phyloP scores from a whole-genome alignment of 2,888 invertebrate genomes.

The Athripsodes cinereus region DNA sequence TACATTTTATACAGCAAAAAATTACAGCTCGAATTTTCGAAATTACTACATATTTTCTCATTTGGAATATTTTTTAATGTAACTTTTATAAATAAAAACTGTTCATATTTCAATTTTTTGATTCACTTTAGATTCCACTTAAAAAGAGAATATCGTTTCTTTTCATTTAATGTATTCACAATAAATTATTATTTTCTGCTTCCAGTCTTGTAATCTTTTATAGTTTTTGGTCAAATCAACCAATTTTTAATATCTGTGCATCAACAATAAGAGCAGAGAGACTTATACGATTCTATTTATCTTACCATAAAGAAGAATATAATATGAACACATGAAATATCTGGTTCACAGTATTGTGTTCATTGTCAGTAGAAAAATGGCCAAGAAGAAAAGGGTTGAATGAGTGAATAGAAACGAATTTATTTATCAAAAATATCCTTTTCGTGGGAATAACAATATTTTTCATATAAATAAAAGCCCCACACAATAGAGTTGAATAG shows the following conservation, averaged over 20 bases:
- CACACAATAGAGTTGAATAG: conserved; percentile 12
- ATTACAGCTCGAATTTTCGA: too few relatives aligned
- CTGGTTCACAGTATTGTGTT: conserved; percentile 25
- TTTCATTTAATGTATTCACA: neutral
- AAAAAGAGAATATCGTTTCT: neutral
- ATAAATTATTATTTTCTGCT: neutral
- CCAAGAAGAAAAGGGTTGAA: conserved; percentile 25
- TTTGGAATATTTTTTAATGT: too few relatives aligned
- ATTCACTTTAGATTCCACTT: too few relatives aligned
- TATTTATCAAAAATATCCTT: conserved; percentile 26
- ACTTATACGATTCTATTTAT: conserved; percentile 17
- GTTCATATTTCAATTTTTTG: too few relatives aligned
- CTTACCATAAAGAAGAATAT: conserved; percentile 10
- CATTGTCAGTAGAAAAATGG: conserved; percentile 23
- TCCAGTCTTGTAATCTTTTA: too few relatives aligned
- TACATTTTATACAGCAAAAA: too few relatives aligned
- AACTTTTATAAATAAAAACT: too few relatives aligned
- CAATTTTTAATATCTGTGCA: too few relatives aligned
- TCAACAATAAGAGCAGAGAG: neutral
- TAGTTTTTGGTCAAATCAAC: too few relatives aligned
- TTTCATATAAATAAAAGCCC: conserved; percentile 24
- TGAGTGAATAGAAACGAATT: conserved; percentile 22
- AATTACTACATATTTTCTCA: too few relatives aligned
- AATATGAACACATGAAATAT: conserved; percentile 20
- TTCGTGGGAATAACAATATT: conserved; percentile 28